These are phyloP conservation scores for Standfussiana lucernea DNA, from an alignment of 2,888 invertebrate genomes.

Conservation along the genomic window DNA sequence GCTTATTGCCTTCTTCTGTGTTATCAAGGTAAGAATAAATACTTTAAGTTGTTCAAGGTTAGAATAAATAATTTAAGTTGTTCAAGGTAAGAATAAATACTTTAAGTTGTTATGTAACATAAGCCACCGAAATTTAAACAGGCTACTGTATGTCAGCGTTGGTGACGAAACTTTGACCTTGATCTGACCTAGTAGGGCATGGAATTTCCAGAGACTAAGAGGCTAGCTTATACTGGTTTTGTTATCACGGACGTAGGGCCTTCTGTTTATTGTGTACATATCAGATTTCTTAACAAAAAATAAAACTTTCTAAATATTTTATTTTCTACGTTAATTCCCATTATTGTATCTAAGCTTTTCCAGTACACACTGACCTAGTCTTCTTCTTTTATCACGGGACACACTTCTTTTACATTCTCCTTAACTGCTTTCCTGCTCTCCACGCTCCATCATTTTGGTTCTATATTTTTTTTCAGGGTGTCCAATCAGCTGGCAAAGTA, in stretches of 20 bases:
- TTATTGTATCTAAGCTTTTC: neutral
- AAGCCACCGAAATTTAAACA: neutral
- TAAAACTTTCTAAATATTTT: too few species aligned
- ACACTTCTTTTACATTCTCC: neutral
- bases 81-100: constrained; percentile 90
- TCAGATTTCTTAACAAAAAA: too few species aligned
- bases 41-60: constrained; percentile 87
- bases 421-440: neutral
- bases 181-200: neutral
- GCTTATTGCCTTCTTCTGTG: constrained; percentile 96
- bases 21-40: constrained; percentile 92
- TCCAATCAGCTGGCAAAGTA: constrained; percentile 97
- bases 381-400: neutral
- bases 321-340: neutral
- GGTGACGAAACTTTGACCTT: neutral
- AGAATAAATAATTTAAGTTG: too few species aligned
- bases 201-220: neutral
- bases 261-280: neutral
- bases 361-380: neutral
- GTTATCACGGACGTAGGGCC: neutral
- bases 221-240: neutral
- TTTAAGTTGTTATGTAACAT: neutral
- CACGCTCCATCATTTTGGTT: neutral
- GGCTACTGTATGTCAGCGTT: neutral
- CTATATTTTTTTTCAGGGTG: constrained; percentile 89